phyloP scores from a whole-genome alignment of 2,888 invertebrate genomes.

The Drosophila recens region DNA sequence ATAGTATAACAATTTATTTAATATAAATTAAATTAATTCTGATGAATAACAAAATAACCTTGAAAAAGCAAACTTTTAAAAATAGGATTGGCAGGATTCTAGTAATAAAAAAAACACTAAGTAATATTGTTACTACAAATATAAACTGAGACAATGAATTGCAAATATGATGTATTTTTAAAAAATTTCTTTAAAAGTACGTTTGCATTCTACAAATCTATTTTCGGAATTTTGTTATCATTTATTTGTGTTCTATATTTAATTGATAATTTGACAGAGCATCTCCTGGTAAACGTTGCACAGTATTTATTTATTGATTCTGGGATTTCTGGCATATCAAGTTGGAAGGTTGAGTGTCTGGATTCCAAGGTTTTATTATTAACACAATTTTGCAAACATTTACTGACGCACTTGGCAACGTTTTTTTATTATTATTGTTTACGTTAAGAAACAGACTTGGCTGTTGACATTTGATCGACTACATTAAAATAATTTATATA shows the following conservation, averaged over 20 bases:
- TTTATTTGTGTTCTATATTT: background rate
- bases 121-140: too few species aligned
- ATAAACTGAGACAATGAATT: too few species aligned
- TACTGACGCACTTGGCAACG: constrained; percentile 61
- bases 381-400: constrained; percentile 30
- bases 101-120: too few species aligned
- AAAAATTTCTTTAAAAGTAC: constrained; percentile 2
- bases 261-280: background rate
- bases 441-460: constrained; percentile 31
- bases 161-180: background rate
- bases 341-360: constrained; percentile 36
- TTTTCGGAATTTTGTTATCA: constrained; percentile 1
- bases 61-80: too few species aligned
- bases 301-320: background rate
- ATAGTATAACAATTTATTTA: background rate
- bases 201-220: constrained; percentile 2
- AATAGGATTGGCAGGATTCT: too few species aligned
- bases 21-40: too few species aligned
- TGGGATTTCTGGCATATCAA: constrained; percentile 29
- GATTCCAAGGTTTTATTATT: constrained; percentile 51
- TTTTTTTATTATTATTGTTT: constrained; percentile 19
- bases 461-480: constrained; percentile 42
- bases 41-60: too few species aligned
- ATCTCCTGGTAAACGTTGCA: constrained; percentile 1
- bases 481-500: constrained; percentile 45